Evolutionary conservation across 35 echinoderm and acorn worm genomes (phyloP).

Genomic region (Apostichopus parvimensis): DNA sequence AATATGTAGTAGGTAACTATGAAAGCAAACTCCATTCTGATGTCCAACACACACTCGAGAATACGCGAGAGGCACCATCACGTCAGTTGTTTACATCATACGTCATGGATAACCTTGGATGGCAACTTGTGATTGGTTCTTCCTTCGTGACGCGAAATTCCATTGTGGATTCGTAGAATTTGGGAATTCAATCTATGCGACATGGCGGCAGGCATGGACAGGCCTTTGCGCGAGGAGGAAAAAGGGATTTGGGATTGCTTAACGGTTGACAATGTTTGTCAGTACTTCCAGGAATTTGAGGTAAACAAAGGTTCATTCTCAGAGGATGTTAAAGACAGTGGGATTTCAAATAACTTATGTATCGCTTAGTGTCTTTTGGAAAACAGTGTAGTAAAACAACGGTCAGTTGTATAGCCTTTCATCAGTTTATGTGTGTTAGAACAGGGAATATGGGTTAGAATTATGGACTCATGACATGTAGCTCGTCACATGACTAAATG

Average conservation of each 20-base stretch:
- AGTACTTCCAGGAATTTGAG: background rate
- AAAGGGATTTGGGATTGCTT: background rate
- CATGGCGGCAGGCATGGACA: background rate
- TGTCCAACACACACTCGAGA: too few relatives aligned
- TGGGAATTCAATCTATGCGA: slow-evolving; percentile 23
- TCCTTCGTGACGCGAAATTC: background rate
- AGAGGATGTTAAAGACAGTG: background rate
- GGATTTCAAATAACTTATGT: background rate
- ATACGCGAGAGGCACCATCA: background rate
- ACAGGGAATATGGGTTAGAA: too few relatives aligned
- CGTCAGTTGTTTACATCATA: slow-evolving; percentile 30
- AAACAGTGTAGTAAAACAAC: too few relatives aligned
- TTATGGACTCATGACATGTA: too few relatives aligned
- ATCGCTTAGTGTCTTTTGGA: too few relatives aligned
- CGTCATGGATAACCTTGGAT: slow-evolving; percentile 9
- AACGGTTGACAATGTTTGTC: background rate
- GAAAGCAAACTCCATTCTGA: too few relatives aligned
- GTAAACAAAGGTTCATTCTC: background rate
- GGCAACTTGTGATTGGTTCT: background rate
- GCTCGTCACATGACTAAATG: too few relatives aligned
- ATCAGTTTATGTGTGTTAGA: too few relatives aligned
- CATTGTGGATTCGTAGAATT: background rate
- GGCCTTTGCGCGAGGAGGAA: background rate
- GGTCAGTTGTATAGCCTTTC: too few relatives aligned
- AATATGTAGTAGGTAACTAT: too few relatives aligned